Percentiles rank a stretch among this genome's conserved stretches.
Conservation (phyloP, 1,140 invertebrate genomes). For the Subanguina moxae region DNA sequence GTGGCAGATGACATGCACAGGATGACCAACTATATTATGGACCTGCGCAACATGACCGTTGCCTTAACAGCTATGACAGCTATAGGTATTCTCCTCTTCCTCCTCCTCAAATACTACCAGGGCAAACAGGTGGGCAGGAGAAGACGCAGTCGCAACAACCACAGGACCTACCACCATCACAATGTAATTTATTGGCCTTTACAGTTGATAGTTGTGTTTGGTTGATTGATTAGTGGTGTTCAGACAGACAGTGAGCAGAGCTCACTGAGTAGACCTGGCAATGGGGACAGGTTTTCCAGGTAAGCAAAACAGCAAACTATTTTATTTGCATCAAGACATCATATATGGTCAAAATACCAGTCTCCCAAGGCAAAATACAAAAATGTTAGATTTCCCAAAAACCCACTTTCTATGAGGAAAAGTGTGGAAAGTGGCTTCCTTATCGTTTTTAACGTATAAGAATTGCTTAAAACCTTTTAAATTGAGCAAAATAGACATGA, state of each 20-base stretch:
- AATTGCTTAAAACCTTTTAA: no score
- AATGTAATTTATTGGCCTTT: no score
- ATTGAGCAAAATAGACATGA: no score
- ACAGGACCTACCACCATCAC: constrained; percentile 8
- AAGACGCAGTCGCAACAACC: constrained; percentile 5
- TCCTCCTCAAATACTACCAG: constrained; percentile 5
- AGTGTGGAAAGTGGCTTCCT: no score
- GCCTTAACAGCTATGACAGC: constrained; percentile 15
- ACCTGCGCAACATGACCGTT: constrained; percentile 46
- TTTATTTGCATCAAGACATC: no score
- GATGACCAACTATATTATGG: constrained; percentile 50
- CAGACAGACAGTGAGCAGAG: constrained; percentile 13
- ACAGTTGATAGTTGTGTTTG: no score
- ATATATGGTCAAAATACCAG: no score
- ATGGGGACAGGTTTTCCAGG: not conserved
- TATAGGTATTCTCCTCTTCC: constrained; percentile 5
- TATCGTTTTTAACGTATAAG: no score
- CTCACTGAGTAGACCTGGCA: constrained; percentile 6
- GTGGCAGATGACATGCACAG: constrained; percentile 52
- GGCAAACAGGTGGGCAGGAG: not conserved
- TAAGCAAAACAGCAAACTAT: not conserved
- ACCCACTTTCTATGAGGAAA: no score
- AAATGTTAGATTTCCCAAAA: no score
- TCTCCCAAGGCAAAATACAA: no score
- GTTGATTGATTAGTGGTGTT: not conserved